Base-by-base conservation (phyloP, 2,113 vertebrate genomes). In the Silurus asotus region DNA sequence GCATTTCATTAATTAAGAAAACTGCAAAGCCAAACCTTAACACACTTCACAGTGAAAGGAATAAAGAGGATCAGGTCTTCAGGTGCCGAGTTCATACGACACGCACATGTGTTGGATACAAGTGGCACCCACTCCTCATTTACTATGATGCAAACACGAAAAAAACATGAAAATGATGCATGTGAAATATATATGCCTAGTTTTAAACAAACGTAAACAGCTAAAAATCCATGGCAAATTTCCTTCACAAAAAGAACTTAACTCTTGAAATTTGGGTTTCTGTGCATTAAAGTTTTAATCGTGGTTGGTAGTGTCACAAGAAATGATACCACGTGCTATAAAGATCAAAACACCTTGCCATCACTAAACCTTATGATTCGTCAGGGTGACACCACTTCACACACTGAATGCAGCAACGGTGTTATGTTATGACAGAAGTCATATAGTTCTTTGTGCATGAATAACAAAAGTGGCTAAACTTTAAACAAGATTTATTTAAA, bases 21-120 rank as follows among this genome's bases (percentile, higher is more conserved):
- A 64, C 49, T 25, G 49, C n/a, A 23, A 0, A 74, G 87, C 94
- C 92, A 91, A 37, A 95, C 94, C 78, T n/a, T 61, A 55, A 93
- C 64, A 86, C 94, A 95, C n/a, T 85, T 72, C 10, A 91, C 91
- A 28, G 9, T 76, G 69, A 84, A 89, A 53, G 90, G 78, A 72
- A 92, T 87, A 62, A 93, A 91, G 78, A 94, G 91, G 5, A 89
- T 61, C 0, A 89, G 28, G 19, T 90, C 17, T 37, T 89, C 90
- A 74, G 88, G 56, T 3, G 83, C 62, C 4, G 91, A 91, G 13
- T 84, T 20, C 2, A 91, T 14, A 28, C 23, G 88, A 84, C 89
- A 72, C 0, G 92, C 93, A 88, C 94, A 95, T 0, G 89, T 76
- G 2, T 87, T 84, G 23, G 93, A 94, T 6, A 94, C 78, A 88